Evolutionary conservation across 2,888 invertebrate genomes (phyloP), one percentile per base, ranked within the genome.

Genomic region (Epirrhoe alternata): DNA sequence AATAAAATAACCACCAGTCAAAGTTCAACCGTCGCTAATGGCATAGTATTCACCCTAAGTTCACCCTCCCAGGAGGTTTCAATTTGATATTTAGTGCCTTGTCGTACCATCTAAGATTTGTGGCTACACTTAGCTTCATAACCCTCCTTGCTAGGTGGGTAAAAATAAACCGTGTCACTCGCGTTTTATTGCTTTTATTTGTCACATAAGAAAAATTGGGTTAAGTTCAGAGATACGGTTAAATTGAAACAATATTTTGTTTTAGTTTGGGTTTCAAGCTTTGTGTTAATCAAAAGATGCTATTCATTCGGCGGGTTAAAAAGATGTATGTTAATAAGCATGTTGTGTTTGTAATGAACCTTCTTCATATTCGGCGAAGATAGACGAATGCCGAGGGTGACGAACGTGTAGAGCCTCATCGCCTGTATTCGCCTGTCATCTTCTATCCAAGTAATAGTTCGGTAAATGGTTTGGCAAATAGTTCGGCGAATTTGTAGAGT

Each of bases 101-200:
- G 87, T 84, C 86, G 92, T 91, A 88, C 90, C 90, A 91, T 90
- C 91, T 90, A 84, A 88, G 89, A 92, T 88, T 90, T 88, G 87
- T 89, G 86, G 84, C 82, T 81, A 81, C 86, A 86, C 85, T 87
- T 86, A 85, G 79, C 81, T 77, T 82, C 38, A 42, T 42, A 42
- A 42, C 38, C 38, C 38, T 42, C 38, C 12, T 42, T 42, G 12
- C 38, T 12, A 42, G 38, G 12, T 42, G 38, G 38, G 12, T 78
- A 56, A 78, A 81, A 82, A 82, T 82, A 82, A 42, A 76, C 75
- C 75, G 70, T 77, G 80, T 78, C 81, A 78, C 71, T 74, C 67
- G 68, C 64, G 70, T 69, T 73, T 70, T 74, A 74, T 73, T 74
- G 74, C 71, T 74, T 77, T 79, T 81, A 79, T 80, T 77, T 79